A percentile compares a stretch with the other conserved stretches of the same genome.
These are phyloP conservation scores for Pseudorectes ferrugineus DNA, from an alignment of 2,113 vertebrate genomes.

Conservation along the genomic window DNA sequence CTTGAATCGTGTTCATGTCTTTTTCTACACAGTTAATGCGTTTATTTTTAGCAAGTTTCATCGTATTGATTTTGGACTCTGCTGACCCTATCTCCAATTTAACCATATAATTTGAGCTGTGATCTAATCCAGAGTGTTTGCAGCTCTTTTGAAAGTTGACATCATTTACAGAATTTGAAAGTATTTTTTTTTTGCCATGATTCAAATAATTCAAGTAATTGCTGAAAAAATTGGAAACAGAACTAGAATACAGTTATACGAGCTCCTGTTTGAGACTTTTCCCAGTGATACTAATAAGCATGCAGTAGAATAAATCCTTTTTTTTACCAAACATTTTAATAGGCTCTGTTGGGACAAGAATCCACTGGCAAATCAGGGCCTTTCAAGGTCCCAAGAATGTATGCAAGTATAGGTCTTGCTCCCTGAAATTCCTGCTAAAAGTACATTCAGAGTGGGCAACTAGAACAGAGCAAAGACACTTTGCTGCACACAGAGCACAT, in stretches of 20 bases:
- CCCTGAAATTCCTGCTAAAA: not conserved
- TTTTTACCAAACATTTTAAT: not conserved
- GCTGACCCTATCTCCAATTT: not conserved
- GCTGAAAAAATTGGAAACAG: not conserved
- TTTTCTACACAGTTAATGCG: not conserved
- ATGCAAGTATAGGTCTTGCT: not conserved
- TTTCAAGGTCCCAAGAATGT: not conserved
- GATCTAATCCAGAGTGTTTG: not conserved
- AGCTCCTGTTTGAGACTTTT: not conserved
- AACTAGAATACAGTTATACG: not conserved
- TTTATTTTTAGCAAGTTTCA: not conserved
- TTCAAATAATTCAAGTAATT: not conserved
- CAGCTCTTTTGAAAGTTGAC: not conserved
- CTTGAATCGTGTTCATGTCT: not conserved
- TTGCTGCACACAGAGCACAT: not conserved
- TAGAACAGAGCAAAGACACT: not conserved
- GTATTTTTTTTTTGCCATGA: not conserved
- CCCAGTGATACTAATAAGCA: not conserved
- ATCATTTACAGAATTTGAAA: not conserved
- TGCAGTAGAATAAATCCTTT: not conserved
- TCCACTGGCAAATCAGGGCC: not conserved
- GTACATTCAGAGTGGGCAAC: no score
- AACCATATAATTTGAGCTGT: not conserved
- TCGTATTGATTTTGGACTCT: not conserved
- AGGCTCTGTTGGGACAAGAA: not conserved